These are phyloP conservation scores for Coleophora flavipennella DNA, from an alignment of 2,888 invertebrate genomes.

Conservation along the genomic window DNA sequence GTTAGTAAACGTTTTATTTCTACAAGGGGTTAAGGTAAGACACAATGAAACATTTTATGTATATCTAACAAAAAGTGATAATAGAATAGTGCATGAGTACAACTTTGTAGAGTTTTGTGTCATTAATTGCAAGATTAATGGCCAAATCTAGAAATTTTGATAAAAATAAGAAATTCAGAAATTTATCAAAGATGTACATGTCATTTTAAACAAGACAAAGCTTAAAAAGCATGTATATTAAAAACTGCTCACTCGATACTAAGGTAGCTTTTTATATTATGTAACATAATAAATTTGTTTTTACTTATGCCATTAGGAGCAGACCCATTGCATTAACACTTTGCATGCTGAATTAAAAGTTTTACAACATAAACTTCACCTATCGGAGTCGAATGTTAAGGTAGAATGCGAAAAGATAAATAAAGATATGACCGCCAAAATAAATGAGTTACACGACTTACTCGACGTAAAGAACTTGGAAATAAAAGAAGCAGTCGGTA, in stretches of 20 bases:
- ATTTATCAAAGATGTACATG: too few relatives aligned
- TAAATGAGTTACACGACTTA: slow-evolving; percentile 27
- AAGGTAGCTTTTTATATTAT: too few relatives aligned
- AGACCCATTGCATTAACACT: slow-evolving; percentile 28
- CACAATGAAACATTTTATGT: too few relatives aligned
- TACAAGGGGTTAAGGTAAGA: neutral
- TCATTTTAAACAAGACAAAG: too few relatives aligned
- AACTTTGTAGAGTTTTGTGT: too few relatives aligned
- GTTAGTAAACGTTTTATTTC: slow-evolving; percentile 31
- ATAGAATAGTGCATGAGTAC: too few relatives aligned
- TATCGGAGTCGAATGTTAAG: slow-evolving; percentile 28
- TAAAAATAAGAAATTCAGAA: too few relatives aligned
- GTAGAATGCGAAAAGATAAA: slow-evolving; percentile 30
- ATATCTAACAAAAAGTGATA: too few relatives aligned
- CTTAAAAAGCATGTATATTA: too few relatives aligned
- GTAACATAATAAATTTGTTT: slow-evolving; percentile 12
- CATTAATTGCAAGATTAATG: too few relatives aligned
- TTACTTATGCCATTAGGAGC: slow-evolving; percentile 45
- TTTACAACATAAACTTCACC: slow-evolving; percentile 33
- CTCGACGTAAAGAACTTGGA: slow-evolving; percentile 36
- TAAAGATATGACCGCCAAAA: slow-evolving; percentile 29
- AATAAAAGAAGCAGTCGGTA: slow-evolving; percentile 32
- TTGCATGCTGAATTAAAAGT: slow-evolving; percentile 38
- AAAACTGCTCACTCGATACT: too few relatives aligned
- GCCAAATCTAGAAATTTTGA: too few relatives aligned